Conservation (phyloP, 2,113 vertebrate species). For the Microtus ochrogaster region DNA sequence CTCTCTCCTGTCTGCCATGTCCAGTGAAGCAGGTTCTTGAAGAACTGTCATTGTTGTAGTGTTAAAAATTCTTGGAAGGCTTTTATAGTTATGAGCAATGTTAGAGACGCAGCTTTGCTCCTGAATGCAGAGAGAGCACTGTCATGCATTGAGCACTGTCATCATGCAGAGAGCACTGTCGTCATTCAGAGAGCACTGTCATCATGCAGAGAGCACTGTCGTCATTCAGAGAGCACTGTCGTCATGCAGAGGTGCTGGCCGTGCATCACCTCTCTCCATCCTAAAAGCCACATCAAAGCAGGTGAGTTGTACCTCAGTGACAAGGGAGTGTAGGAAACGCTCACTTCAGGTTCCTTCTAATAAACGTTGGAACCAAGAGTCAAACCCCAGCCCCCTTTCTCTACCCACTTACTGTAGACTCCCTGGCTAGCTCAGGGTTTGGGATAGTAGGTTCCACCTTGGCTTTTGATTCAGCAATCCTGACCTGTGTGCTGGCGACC, state of each 20-base stretch:
- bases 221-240: not conserved
- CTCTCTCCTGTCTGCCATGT: not conserved
- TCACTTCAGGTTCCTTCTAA: not conserved
- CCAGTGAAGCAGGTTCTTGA: not conserved
- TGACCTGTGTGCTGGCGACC: not conserved
- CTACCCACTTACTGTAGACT: not conserved
- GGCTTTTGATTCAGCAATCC: not conserved
- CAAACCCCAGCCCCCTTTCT: not conserved
- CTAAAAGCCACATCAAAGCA: not conserved
- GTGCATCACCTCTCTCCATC: not conserved
- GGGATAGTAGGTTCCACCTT: not conserved
- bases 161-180: not conserved
- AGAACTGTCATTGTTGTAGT: not conserved
- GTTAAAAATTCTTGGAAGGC: not conserved
- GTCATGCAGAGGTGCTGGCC: not conserved
- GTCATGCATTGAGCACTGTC: too few relatives aligned
- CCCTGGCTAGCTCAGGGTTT: not conserved
- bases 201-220: too few relatives aligned
- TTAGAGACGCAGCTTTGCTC: not conserved
- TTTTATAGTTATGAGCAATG: not conserved
- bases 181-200: not conserved
- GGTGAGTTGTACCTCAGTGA: not conserved
- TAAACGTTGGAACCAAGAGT: not conserved
- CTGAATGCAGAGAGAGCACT: not conserved
- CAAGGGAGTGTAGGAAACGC: not conserved